Evolutionary conservation across 2,113 vertebrate genomes (phyloP).

Genomic region (Chelonoidis abingdonii): DNA sequence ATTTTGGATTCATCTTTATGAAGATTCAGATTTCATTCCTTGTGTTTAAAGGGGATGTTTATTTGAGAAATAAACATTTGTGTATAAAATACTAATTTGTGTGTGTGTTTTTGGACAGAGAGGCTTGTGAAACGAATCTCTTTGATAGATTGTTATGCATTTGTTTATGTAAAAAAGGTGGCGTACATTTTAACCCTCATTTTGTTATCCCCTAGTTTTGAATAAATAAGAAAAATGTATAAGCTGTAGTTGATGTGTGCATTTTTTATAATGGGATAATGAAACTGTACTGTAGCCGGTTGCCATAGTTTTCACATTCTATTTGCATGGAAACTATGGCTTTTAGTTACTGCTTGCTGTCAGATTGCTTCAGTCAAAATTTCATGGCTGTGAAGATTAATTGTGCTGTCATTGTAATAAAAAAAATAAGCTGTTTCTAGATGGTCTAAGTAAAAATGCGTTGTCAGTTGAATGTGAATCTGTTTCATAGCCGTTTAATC

Average conservation of each 20-base stretch:
- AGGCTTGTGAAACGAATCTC: constrained; percentile 72
- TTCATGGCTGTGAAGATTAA: background rate
- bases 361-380: background rate
- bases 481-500: background rate
- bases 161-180: constrained; percentile 74
- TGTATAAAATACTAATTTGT: constrained; percentile 90
- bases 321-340: background rate
- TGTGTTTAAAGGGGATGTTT: constrained; percentile 91
- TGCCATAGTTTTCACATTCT: background rate
- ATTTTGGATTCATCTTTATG: constrained; percentile 83
- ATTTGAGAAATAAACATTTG: constrained; percentile 99
- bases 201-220: constrained; percentile 79
- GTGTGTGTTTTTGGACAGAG: constrained; percentile 79
- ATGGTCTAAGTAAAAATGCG: background rate
- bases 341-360: background rate
- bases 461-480: background rate
- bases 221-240: constrained; percentile 75
- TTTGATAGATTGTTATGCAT: constrained; percentile 56
- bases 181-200: constrained; percentile 69
- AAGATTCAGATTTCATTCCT: constrained; percentile 86
- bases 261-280: constrained; percentile 41
- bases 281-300: background rate
- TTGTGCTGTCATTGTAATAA: background rate
- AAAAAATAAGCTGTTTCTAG: background rate
- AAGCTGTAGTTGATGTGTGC: constrained; percentile 61